Percentiles rank a stretch among this genome's conserved stretches.
These are phyloP conservation scores for Drosophila flavopinicola DNA, from an alignment of 2,888 invertebrate species.

Conservation along the genomic window DNA sequence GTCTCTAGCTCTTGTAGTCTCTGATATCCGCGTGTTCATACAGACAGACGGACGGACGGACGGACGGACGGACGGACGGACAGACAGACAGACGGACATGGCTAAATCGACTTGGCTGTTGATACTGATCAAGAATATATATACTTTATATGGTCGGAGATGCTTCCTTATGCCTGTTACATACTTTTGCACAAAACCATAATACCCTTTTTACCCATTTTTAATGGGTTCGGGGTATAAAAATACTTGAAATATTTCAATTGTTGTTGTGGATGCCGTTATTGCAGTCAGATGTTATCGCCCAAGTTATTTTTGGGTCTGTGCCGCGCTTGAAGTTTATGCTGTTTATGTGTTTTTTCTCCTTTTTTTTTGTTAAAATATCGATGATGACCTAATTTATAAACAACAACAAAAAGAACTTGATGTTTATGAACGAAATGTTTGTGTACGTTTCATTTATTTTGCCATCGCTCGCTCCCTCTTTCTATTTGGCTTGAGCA, in stretches of 20 bases:
- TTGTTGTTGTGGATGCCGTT: conserved; percentile 3
- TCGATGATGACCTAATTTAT: conserved; percentile 69
- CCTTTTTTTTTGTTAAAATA: conserved; percentile 16
- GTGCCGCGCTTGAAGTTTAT: conserved; percentile 43
- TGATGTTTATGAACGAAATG: conserved; percentile 30
- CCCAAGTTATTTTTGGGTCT: conserved; percentile 28
- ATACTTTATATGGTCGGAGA: no score
- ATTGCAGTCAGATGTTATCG: conserved; percentile 42
- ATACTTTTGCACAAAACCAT: no score
- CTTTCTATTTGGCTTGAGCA: conserved; percentile 25
- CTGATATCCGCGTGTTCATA: no score
- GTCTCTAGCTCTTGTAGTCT: no score
- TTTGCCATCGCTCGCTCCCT: conserved; percentile 8
- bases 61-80: no score
- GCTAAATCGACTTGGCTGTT: no score
- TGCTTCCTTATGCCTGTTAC: no score
- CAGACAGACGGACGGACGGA: no score
- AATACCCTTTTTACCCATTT: no score
- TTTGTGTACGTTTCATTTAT: conserved; percentile 35
- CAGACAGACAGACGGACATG: no score
- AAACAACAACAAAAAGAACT: conserved; percentile 14
- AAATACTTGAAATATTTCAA: conserved; percentile 10
- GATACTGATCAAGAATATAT: no score
- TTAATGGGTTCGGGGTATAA: no score
- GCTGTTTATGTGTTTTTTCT: conserved; percentile 20